Percentiles rank a stretch among this genome's conserved stretches.
These are phyloP conservation scores for Drosophila nannoptera DNA, from an alignment of 1,140 invertebrate genomes.

Conservation along the genomic window DNA sequence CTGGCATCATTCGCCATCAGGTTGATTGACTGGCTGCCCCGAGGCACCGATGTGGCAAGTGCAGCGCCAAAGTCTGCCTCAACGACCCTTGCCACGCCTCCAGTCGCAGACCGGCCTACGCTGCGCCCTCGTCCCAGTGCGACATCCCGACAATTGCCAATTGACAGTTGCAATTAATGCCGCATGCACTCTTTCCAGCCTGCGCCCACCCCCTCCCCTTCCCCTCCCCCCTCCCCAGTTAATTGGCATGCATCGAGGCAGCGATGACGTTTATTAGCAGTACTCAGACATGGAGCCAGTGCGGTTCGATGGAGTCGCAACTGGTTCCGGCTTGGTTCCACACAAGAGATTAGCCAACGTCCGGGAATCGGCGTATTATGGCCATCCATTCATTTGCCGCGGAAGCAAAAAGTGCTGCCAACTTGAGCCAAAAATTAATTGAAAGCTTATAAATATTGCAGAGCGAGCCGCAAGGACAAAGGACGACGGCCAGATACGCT, in stretches of 20 bases:
- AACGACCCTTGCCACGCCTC: neutral
- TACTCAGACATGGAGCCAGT: conserved; percentile 60
- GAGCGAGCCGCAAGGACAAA: neutral
- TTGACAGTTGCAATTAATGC: conserved; percentile 75
- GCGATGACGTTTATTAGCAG: conserved; percentile 75
- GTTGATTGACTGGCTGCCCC: conserved; percentile 43
- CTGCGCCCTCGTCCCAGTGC: no score
- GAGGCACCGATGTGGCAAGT: conserved; percentile 27
- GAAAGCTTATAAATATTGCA: conserved; percentile 19
- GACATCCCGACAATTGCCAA: conserved; percentile 9
- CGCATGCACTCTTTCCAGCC: conserved; percentile 46
- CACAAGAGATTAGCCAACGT: neutral
- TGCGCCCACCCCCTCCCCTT: no score
- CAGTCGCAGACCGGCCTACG: no score
- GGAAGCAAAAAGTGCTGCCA: conserved; percentile 8
- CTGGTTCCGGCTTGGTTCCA: neutral
- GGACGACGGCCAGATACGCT: neutral
- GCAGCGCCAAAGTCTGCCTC: conserved; percentile 1
- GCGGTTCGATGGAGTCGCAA: neutral
- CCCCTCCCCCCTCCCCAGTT: conserved; percentile 17
- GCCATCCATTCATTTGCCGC: conserved; percentile 1
- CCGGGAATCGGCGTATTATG: neutral
- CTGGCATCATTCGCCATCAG: no score
- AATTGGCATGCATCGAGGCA: conserved; percentile 76
- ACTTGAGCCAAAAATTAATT: conserved; percentile 8